phyloP scores from a whole-genome alignment of 2,113 vertebrate genomes.

The Scatophagus argus region DNA sequence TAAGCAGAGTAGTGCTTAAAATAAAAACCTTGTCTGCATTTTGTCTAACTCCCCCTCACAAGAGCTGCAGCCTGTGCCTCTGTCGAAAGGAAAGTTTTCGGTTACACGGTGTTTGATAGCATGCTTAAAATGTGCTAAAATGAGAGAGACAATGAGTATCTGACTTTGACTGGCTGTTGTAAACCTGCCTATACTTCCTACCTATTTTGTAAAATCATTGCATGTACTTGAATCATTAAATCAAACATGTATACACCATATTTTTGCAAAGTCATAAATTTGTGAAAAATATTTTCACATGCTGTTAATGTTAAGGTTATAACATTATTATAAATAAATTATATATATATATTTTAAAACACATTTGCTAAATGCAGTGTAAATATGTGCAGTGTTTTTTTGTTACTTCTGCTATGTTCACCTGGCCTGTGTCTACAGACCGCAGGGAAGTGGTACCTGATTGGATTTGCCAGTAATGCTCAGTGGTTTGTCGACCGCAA shows the following conservation, averaged over 20 bases:
- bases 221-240: neutral
- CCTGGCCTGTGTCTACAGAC: constrained; percentile 74
- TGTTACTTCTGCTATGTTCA: neutral
- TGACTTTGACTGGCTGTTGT: neutral
- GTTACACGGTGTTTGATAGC: no score
- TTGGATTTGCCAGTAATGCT: constrained; percentile 87
- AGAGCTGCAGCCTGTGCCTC: neutral
- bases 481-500: constrained; percentile 83
- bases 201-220: neutral
- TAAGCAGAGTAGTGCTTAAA: neutral
- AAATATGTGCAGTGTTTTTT: neutral
- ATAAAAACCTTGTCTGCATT: neutral
- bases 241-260: constrained; percentile 51
- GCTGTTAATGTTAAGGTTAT: no score
- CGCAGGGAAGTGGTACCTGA: constrained; percentile 88
- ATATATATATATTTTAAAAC: neutral
- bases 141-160: neutral
- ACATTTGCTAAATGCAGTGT: neutral
- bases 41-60: neutral
- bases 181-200: neutral
- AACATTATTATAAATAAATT: no score
- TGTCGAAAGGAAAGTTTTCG: neutral
- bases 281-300: no score
- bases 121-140: neutral
- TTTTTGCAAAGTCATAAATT: neutral